These are phyloP conservation scores for Polypterus bichir DNA, from an alignment of 2,113 vertebrate species.

Conservation along the genomic window DNA sequence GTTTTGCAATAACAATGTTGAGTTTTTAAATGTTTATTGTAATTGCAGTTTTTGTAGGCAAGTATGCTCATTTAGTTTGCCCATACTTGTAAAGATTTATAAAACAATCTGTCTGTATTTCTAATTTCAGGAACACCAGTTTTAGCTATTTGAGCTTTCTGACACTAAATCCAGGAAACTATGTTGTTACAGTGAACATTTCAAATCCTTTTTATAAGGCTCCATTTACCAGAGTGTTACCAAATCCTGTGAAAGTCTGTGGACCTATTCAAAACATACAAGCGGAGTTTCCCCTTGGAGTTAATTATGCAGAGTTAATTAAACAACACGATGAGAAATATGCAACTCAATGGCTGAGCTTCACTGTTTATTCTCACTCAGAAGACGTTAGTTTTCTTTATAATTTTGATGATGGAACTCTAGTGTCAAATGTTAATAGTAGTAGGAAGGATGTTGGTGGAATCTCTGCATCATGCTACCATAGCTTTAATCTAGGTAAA, in stretches of 20 bases:
- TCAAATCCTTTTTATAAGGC: not conserved
- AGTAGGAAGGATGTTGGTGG: not conserved
- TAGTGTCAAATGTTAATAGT: constrained; percentile 8
- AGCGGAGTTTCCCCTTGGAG: constrained; percentile 2
- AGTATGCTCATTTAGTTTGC: no score
- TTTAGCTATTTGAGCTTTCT: constrained; percentile 2
- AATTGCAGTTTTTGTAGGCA: no score
- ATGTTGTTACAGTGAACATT: not conserved
- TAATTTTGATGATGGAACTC: constrained; percentile 27
- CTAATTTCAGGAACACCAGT: constrained; percentile 12
- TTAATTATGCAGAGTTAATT: not conserved
- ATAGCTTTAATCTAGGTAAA: constrained; percentile 28
- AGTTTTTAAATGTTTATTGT: no score
- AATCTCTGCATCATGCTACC: constrained; percentile 7
- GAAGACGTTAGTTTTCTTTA: constrained; percentile 14
- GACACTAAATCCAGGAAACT: not conserved
- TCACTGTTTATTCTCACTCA: constrained; percentile 9
- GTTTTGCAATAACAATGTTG: no score
- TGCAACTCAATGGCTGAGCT: constrained; percentile 4
- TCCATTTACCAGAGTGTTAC: constrained; percentile 1
- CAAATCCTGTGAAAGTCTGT: not conserved
- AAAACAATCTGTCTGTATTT: not conserved
- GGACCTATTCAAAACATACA: not conserved
- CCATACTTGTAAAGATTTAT: no score
- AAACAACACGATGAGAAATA: not conserved